Base-by-base conservation (phyloP, 2,888 invertebrate genomes). In the Luperina testacea region DNA sequence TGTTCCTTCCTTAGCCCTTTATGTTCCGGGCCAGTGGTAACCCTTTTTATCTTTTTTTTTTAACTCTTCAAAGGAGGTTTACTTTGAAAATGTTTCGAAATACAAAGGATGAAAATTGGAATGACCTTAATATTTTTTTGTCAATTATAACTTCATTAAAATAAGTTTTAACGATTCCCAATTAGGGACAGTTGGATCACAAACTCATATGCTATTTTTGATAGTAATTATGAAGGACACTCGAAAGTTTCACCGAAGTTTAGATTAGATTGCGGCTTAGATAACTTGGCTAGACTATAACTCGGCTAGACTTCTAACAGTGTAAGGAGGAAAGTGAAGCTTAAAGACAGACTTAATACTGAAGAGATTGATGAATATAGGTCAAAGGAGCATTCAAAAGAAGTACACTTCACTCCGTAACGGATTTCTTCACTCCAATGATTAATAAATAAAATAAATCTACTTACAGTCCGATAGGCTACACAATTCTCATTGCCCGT, bases 371-470 rank as follows among this genome's bases (percentile, higher is more conserved):
- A 42, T 71, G 4, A 63, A 81, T 48, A 53, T 24, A 69, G 45
- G 27, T 61, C 38, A 42, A 57, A 78, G 27, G 11, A 65, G 9
- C 64, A 48, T 48, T 27, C 11, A 68, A 38, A 77, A 57, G 27
- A 67, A 82, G 53, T 48, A 61, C 15, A 77, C 11, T 72, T 75
- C 68, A 51, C 17, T 69, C 15, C 15, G 11, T 27, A 45, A 24
- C 13, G 15, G 57, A 68, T 64, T 71, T 69, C 11, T 67, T 72
- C 61, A 71, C 27, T 70, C 63, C 63, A 80, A 45, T 75, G 72
- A 75, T 73, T 68, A 75, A 75, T 70, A 87, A 75, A 75, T 87
- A 72, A 72, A 75, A 69, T 78, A 72, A 80, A 71, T 79, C 69
- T 80, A 72, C 67, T 73, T 65, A 74, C 78, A 77, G 68, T 76